Conservation (phyloP, 2,888 invertebrate genomes). For the Congeria kusceri region DNA sequence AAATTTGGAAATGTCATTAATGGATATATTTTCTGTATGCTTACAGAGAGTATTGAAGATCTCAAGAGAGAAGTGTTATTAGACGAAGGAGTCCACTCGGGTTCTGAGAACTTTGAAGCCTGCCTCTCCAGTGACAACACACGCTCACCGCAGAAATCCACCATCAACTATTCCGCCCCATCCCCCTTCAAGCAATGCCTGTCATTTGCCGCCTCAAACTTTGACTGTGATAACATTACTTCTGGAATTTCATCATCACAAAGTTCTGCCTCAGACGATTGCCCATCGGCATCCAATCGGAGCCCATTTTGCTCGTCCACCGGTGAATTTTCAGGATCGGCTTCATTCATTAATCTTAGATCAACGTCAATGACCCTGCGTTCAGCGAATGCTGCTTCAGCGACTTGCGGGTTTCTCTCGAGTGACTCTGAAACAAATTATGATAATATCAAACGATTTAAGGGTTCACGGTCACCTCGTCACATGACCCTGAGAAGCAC, state of each 20-base stretch:
- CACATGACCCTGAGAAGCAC: slow-evolving; percentile 69
- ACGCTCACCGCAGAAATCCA: slow-evolving; percentile 63
- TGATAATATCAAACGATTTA: slow-evolving; percentile 45
- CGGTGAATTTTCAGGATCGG: slow-evolving; percentile 14
- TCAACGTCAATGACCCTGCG: slow-evolving; percentile 62
- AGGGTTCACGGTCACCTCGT: slow-evolving; percentile 59
- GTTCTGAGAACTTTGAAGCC: slow-evolving; percentile 51
- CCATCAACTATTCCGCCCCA: slow-evolving; percentile 60
- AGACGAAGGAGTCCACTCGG: slow-evolving; percentile 49
- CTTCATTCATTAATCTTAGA: slow-evolving; percentile 50
- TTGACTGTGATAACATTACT: slow-evolving; percentile 56
- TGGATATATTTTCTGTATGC: neutral
- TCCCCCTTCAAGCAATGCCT: slow-evolving; percentile 65
- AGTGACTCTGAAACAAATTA: slow-evolving; percentile 66
- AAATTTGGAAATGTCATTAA: too few species aligned
- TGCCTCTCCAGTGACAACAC: slow-evolving; percentile 54
- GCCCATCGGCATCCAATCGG: slow-evolving; percentile 36
- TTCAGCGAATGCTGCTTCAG: slow-evolving; percentile 40
- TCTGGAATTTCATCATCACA: slow-evolving; percentile 56
- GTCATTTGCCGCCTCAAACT: slow-evolving; percentile 57
- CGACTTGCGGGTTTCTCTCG: slow-evolving; percentile 38
- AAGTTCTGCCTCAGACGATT: slow-evolving; percentile 42
- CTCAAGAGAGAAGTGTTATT: slow-evolving; percentile 54
- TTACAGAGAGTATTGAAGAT: slow-evolving; percentile 61
- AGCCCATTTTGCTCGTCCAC: slow-evolving; percentile 22